phyloP scores from a whole-genome alignment of 2,797 vertebrate genomes.

The Bovichtus diacanthus region DNA sequence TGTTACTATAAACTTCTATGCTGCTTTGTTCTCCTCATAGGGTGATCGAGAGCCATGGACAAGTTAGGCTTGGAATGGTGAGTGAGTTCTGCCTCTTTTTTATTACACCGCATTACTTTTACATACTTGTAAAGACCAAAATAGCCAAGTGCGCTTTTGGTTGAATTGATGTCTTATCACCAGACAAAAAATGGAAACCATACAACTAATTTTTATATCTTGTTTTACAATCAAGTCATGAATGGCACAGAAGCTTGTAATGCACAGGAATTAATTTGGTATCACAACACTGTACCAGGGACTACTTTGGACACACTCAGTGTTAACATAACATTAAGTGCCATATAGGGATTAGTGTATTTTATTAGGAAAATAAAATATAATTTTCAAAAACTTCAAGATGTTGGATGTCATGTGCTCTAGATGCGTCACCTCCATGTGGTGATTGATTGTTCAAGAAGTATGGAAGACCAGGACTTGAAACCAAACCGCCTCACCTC shows the following conservation, averaged over 20 bases:
- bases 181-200: neutral
- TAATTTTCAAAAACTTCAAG: neutral
- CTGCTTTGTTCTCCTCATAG: conserved; percentile 71
- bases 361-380: neutral
- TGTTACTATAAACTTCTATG: neutral
- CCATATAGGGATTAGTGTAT: neutral
- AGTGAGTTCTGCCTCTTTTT: conserved; percentile 50
- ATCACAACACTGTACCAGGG: neutral
- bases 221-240: neutral
- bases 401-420: conserved; percentile 12
- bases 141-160: neutral
- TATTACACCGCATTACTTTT: neutral
- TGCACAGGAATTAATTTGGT: neutral
- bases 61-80: conserved; percentile 98
- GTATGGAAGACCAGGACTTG: conserved; percentile 98
- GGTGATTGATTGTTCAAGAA: conserved; percentile 95
- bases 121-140: neutral
- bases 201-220: neutral
- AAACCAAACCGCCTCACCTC: conserved; percentile 94
- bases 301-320: neutral
- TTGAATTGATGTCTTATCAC: too few species aligned
- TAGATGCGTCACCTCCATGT: conserved; percentile 98
- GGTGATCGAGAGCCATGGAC: conserved; percentile 91
- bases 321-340: neutral
- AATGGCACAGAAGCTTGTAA: neutral